Conservation (phyloP, 1,140 invertebrate genomes). For the Conus ventricosus region DNA sequence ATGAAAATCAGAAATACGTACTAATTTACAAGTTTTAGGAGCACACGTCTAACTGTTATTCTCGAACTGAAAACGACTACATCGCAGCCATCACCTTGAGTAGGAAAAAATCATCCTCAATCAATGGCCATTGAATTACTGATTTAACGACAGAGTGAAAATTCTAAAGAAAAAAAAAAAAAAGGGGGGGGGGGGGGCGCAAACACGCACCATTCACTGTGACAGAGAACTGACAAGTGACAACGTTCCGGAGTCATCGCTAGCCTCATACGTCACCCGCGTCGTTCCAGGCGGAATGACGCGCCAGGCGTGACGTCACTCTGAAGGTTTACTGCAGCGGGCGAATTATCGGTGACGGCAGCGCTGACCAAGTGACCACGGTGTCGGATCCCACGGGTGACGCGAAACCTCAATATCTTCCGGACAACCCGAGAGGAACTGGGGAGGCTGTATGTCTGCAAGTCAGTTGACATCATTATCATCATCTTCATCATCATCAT, state of each 20-base stretch:
- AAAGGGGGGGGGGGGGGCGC: too few relatives aligned
- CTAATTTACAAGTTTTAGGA: too few relatives aligned
- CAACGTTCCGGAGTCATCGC: not conserved
- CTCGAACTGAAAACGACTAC: too few relatives aligned
- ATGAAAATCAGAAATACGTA: too few relatives aligned
- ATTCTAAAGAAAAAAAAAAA: too few relatives aligned
- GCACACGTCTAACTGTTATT: too few relatives aligned
- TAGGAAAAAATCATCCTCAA: too few relatives aligned
- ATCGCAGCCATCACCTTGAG: too few relatives aligned
- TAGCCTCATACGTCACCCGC: not conserved
- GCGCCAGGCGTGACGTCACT: conserved; percentile 6
- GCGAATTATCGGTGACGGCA: not conserved
- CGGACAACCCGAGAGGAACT: not conserved
- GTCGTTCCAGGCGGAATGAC: not conserved
- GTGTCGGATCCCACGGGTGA: not conserved
- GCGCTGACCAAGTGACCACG: not conserved
- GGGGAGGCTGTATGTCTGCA: conserved; percentile 22
- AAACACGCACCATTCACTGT: not conserved
- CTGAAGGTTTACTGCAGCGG: not conserved
- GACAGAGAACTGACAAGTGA: not conserved
- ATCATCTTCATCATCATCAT: not conserved
- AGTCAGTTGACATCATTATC: not conserved
- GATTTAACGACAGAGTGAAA: too few relatives aligned
- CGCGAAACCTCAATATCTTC: not conserved
- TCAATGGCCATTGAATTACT: too few relatives aligned